Conservation (phyloP, 2,888 invertebrate genomes). For the Luffia ferchaultella region DNA sequence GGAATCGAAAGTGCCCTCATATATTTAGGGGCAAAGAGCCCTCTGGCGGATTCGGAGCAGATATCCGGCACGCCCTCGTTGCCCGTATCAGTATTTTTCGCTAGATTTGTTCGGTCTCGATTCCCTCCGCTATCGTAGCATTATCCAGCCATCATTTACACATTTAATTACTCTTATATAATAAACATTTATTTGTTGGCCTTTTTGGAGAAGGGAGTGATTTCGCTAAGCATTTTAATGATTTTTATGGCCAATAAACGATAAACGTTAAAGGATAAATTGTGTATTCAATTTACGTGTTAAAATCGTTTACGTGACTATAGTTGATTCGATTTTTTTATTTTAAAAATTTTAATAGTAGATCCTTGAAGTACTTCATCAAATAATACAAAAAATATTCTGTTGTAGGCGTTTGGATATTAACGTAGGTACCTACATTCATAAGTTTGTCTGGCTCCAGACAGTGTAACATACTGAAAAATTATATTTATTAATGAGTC, state of each 20-base stretch:
- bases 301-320: too few relatives aligned
- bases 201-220: not conserved
- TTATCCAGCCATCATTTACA: not conserved
- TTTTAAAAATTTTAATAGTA: too few relatives aligned
- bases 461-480: too few relatives aligned
- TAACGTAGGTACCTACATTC: too few relatives aligned
- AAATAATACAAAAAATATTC: too few relatives aligned
- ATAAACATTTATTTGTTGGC: not conserved
- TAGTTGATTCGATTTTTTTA: too few relatives aligned
- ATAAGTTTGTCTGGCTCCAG: too few relatives aligned
- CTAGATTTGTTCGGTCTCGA: not conserved
- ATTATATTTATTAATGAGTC: too few relatives aligned
- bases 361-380: too few relatives aligned
- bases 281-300: too few relatives aligned
- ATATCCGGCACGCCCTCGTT: not conserved
- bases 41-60: not conserved
- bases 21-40: not conserved
- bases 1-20: not conserved
- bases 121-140: not conserved
- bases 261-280: not conserved
- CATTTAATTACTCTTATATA: not conserved
- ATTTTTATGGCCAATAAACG: not conserved
- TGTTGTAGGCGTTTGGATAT: too few relatives aligned
- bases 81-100: not conserved
- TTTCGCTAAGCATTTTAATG: not conserved